Base-by-base conservation (phyloP, 2,888 invertebrate genomes). In the Dugesia japonica region DNA sequence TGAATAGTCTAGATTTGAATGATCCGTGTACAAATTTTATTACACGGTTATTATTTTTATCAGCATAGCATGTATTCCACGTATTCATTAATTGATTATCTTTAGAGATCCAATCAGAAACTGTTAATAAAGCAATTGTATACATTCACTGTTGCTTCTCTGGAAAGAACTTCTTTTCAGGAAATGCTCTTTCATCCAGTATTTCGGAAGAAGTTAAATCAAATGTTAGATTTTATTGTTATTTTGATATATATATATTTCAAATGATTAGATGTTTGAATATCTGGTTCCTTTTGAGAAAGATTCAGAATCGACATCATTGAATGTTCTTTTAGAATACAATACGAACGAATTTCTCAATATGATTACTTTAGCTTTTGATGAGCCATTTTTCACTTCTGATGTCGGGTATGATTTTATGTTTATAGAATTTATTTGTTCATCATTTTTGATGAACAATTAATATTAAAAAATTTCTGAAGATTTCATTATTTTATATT, bases 341-440 rank as follows among this genome's bases (percentile, higher is more conserved):
- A 91, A 92, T 83, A 90, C 90, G 0, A 87, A 90, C 75, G 92
- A 92, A 82, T 91, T 91, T 80, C 86, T 92, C 56, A 92, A 92
- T 84, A 91, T 91, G 1, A 87, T 92, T 75, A 89, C 91, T 27
- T 86, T 92, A 83, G 85, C 79, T 27, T 76, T 77, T 27, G 74
- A 77, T 28, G 77, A 77, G 9, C 28, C 56, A 17, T 77, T 77
- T 33, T 77, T 77, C 42, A 42, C 33, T 26, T 77, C 77, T 1
- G 76, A 77, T 26, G 13, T 27, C 23, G 77, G 77, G 76, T 76
- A 56, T 23, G 56, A 56, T 20, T 56, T 56, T 20, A n/a, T n/a
- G n/a, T n/a, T n/a, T n/a, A n/a, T n/a, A n/a, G n/a, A n/a, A n/a
- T n/a, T n/a, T n/a, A n/a, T n/a, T n/a, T n/a, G n/a, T n/a, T n/a